Base-by-base conservation (phyloP, 2,888 invertebrate genomes). In the Nemotelus nigrinus region DNA sequence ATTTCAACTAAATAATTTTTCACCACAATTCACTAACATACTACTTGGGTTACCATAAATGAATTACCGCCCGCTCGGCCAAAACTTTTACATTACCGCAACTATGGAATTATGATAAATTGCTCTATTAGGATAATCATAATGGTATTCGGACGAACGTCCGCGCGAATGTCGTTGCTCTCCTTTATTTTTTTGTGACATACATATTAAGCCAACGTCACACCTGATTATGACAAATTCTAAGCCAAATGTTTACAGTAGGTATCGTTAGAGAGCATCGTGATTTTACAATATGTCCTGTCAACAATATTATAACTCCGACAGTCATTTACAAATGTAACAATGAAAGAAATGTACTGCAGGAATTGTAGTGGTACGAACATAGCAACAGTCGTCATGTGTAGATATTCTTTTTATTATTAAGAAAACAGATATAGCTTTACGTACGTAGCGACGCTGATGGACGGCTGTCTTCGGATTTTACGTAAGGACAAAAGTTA, bases 31-130 rank as follows among this genome's bases (percentile, higher is more conserved):
- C 65, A 25, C 25, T 45, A n/a, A 63, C 53, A 53, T 53, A 43
- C 1, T 43, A 6, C 63, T 43, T 58, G 8, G 10, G 4, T 1
- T 43, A 43, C 39, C 25, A 63, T 63, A 65, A 65, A 65, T 65
- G 65, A 47, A 65, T 65, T 65, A 65, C 65, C 41, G 47, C 4
- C 47, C 7, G 8, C 1, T 25, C 2, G 44, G 47, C 47, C 53
- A 50, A 68, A 68, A 53, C 8, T 67, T 72, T 57, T 57, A 57
- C 58, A 60, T 41, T 2, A 63, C 50, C 48, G 10, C 41, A 8
- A 55, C 53, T 3, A 72, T 45, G 63, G n/a, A 76, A 76, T 76
- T 76, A 76, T 65, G 76, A 76, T 76, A 76, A 76, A 76, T 76
- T 65, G 65, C 76, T 65, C 65, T 76, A 64, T 65, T 65, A 76